Conservation (phyloP, 2,888 invertebrate genomes). For the Meiosimyza platycephala region DNA sequence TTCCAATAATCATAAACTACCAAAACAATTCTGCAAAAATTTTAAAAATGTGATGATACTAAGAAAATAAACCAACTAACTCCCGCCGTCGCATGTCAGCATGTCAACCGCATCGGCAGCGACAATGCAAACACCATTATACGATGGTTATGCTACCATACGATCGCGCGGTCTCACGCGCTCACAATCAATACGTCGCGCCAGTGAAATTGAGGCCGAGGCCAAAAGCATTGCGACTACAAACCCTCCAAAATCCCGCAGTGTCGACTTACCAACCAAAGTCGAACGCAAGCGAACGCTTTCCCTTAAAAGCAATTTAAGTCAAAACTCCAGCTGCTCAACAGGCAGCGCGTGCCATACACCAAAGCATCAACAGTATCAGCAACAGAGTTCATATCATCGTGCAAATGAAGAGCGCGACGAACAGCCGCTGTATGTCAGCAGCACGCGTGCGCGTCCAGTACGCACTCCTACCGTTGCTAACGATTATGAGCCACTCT, state of each 20-base stretch:
- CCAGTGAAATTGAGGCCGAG: constrained; percentile 57
- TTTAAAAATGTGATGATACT: neutral
- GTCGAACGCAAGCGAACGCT: constrained; percentile 59
- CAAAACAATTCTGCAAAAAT: constrained; percentile 30
- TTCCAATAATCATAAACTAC: neutral
- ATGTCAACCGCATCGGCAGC: constrained; percentile 46
- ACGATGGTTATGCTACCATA: constrained; percentile 91
- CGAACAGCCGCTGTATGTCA: neutral
- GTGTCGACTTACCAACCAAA: constrained; percentile 25
- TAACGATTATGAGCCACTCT: constrained; percentile 59
- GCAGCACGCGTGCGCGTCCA: constrained; percentile 50
- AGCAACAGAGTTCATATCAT: constrained; percentile 24
- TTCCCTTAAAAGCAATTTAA: constrained; percentile 59
- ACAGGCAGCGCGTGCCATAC: constrained; percentile 33
- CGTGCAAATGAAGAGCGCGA: constrained; percentile 1
- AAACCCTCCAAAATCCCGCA: neutral
- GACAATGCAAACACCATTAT: constrained; percentile 70
- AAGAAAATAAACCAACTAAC: neutral
- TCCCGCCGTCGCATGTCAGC: neutral
- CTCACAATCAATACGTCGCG: constrained; percentile 66
- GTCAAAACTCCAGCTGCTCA: constrained; percentile 50
- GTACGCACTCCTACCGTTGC: constrained; percentile 60
- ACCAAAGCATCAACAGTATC: constrained; percentile 30
- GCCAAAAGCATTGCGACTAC: constrained; percentile 44
- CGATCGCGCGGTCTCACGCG: constrained; percentile 71